Base-by-base conservation (phyloP, 2,797 vertebrate genomes). In the Syngnathus acus region DNA sequence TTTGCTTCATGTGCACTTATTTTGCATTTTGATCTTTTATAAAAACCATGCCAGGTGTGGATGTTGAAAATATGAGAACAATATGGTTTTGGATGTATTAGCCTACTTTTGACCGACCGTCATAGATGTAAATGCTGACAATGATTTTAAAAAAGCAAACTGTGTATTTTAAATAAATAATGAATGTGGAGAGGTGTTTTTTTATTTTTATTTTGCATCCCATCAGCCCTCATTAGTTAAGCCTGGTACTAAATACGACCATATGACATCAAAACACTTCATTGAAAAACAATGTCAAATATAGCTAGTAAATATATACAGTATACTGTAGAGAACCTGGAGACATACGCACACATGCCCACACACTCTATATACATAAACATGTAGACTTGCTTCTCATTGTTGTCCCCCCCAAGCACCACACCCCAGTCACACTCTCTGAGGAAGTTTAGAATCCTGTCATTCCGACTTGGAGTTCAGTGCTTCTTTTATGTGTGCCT, bases 401-500 rank as follows among this genome's bases (percentile, higher is more conserved):
- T 65, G 14, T 66, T 26, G 53, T 65, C 63, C 63, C 48, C 32
- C 39, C 32, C 37, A 51, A 65, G 37, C 45, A 21, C 53, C 57
- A 10, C 48, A 11, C 32, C 32, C 65, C 50, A 37, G 70, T 63
- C 45, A 1, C 54, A 58, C 66, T 65, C 83, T 80, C 77, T 63
- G 73, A 83, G 78, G 77, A 85, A 87, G 81, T 89, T 88, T 80
- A 78, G 79, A 85, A 83, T 84, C 78, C 83, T 82, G 80, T 83
- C 85, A 84, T 78, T 85, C 79, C 59, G 43, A 55, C 79, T 80
- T 65, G 39, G 74, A 81, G 78, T 88, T 89, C 77, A 73, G 84
- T 62, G 1, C 38, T 72, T 83, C 87, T 91, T 90, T 91, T 84
- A 90, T 89, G 89, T 91, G 84, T 82, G 83, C 78, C 85, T 86